A percentile compares a stretch with the other conserved stretches of the same genome.
These are phyloP conservation scores for Conistra vaccinii DNA, from an alignment of 2,888 invertebrate species.

Conservation along the genomic window DNA sequence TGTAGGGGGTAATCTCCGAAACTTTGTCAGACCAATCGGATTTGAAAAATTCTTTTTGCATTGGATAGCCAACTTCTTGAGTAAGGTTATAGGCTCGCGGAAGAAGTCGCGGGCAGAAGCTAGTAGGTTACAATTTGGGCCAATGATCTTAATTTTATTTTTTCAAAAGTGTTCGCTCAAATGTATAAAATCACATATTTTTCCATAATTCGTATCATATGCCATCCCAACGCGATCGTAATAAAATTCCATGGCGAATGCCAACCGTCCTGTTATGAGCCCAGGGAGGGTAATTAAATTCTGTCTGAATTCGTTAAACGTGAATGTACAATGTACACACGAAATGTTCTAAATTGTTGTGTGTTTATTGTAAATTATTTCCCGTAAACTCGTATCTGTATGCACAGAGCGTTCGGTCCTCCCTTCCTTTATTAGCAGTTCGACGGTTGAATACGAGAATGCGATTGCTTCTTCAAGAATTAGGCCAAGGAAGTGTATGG, in stretches of 20 bases:
- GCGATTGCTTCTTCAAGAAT: conserved; percentile 20
- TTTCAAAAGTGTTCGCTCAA: neutral
- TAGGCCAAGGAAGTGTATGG: conserved; percentile 1
- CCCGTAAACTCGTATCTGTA: conserved; percentile 34
- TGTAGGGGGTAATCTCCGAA: no score
- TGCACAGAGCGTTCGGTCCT: conserved; percentile 33
- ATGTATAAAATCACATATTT: conserved; percentile 51
- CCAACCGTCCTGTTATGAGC: conserved; percentile 62
- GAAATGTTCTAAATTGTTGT: conserved; percentile 64
- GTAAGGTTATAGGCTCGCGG: no score
- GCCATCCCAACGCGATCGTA: conserved; percentile 59
- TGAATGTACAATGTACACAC: conserved; percentile 60
- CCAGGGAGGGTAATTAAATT: conserved; percentile 74
- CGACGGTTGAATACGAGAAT: conserved; percentile 37
- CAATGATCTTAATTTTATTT: conserved; percentile 9
- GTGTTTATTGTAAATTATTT: conserved; percentile 49
- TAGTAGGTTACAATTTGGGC: neutral
- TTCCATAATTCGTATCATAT: conserved; percentile 46
- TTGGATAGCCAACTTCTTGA: no score
- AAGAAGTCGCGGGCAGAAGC: no score
- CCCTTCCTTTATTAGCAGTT: conserved; percentile 36
- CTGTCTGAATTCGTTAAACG: conserved; percentile 66
- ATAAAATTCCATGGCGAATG: conserved; percentile 71
- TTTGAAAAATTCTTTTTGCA: no score
- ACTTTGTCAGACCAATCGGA: no score